Percentiles rank a stretch among this genome's conserved stretches.
Evolutionary conservation across 2,888 invertebrate genomes (phyloP).

Genomic region (Icerya purchasi): DNA sequence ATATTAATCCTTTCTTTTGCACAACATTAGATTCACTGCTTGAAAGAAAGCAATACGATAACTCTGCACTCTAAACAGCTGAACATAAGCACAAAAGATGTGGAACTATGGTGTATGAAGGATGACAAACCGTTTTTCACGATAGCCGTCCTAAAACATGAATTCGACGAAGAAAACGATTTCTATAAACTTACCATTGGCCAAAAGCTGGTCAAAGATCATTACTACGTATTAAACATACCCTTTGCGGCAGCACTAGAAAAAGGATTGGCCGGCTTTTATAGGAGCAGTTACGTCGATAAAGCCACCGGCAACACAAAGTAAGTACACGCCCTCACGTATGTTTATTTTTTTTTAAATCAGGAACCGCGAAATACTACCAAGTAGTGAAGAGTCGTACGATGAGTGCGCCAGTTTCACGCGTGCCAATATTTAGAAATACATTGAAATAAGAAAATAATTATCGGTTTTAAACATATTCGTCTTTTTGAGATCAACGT

Average conservation of each 20-base stretch:
- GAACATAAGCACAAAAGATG: background rate
- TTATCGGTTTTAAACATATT: too few species aligned
- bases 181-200: background rate
- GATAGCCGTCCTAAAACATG: background rate
- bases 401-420: too few species aligned
- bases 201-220: conserved; percentile 17
- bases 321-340: background rate
- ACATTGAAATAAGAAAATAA: too few species aligned
- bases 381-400: too few species aligned
- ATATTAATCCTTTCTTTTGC: too few species aligned
- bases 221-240: conserved; percentile 34
- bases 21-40: too few species aligned
- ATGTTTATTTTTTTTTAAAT: background rate
- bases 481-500: too few species aligned
- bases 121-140: background rate
- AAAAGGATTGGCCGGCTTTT: conserved; percentile 43
- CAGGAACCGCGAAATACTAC: background rate
- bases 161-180: background rate
- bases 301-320: conserved; percentile 23
- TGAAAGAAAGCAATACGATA: conserved; percentile 39
- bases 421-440: too few species aligned
- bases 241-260: conserved; percentile 38
- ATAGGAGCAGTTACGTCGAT: conserved; percentile 43
- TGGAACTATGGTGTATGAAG: background rate
- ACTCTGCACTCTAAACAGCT: conserved; percentile 33